phyloP scores from a whole-genome alignment of 2,797 vertebrate species.

The Oreochromis mossambicus region DNA sequence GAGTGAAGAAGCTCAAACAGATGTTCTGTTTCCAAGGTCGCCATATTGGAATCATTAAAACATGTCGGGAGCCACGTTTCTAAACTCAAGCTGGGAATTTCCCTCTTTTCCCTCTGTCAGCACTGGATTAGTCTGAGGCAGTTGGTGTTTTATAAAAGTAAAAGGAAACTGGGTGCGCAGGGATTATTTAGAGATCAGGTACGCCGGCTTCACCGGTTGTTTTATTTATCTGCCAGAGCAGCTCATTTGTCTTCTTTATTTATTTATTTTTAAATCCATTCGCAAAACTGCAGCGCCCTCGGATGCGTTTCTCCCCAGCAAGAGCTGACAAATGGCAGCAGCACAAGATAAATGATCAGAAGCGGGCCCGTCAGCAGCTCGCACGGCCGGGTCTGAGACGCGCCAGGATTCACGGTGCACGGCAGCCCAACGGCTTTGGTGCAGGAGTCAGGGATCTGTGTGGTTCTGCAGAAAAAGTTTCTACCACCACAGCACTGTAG shows the following conservation, averaged over 20 bases:
- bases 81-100: background rate
- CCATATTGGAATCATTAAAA: background rate
- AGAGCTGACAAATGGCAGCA: background rate
- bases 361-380: background rate
- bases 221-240: background rate
- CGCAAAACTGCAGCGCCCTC: background rate
- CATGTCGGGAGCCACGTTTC: background rate
- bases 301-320: background rate
- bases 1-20: background rate
- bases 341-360: background rate
- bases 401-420: background rate
- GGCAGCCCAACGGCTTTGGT: background rate
- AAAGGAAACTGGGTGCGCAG: background rate
- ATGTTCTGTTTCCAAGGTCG: background rate
- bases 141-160: background rate
- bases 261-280: background rate
- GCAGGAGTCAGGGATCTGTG: conserved; percentile 34
- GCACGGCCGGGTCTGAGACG: background rate
- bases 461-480: conserved; percentile 20
- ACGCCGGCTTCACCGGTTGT: background rate
- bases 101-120: background rate
- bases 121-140: background rate
- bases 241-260: background rate
- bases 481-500: conserved; percentile 19
- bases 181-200: background rate